Conservation (phyloP, 2,888 invertebrate genomes). For the Campoplex nolae region DNA sequence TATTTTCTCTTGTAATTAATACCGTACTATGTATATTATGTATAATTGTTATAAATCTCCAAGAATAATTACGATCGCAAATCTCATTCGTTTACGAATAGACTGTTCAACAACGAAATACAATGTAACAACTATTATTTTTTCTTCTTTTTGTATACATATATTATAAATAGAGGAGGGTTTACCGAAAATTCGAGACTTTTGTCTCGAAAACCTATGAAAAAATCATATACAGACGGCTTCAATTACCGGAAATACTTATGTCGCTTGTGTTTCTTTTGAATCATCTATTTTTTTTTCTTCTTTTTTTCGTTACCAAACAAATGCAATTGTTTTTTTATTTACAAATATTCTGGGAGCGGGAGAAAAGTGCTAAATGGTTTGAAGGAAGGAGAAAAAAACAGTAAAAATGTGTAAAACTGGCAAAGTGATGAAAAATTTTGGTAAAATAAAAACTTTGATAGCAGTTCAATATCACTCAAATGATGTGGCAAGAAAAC, state of each 20-base stretch:
- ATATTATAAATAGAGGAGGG: constrained; percentile 65
- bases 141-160: constrained; percentile 49
- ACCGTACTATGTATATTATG: constrained; percentile 37
- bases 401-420: not conserved
- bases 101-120: constrained; percentile 69
- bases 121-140: constrained; percentile 68
- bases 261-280: constrained; percentile 10
- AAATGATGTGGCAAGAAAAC: not conserved
- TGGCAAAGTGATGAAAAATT: not conserved
- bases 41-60: constrained; percentile 61
- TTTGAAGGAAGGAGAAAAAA: not conserved
- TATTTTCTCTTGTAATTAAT: constrained; percentile 16
- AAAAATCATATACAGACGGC: constrained; percentile 40
- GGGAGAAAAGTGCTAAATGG: constrained; percentile 10
- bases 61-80: constrained; percentile 54
- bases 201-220: constrained; percentile 38
- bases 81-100: constrained; percentile 58
- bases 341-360: constrained; percentile 1
- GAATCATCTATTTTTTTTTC: not conserved
- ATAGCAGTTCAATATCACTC: not conserved
- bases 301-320: constrained; percentile 4
- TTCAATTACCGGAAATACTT: constrained; percentile 60
- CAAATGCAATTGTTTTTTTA: constrained; percentile 46
- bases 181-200: constrained; percentile 39
- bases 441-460: not conserved